These are phyloP conservation scores for Himantopus leucocephalus DNA, from an alignment of 2,113 vertebrate species.

Conservation along the genomic window DNA sequence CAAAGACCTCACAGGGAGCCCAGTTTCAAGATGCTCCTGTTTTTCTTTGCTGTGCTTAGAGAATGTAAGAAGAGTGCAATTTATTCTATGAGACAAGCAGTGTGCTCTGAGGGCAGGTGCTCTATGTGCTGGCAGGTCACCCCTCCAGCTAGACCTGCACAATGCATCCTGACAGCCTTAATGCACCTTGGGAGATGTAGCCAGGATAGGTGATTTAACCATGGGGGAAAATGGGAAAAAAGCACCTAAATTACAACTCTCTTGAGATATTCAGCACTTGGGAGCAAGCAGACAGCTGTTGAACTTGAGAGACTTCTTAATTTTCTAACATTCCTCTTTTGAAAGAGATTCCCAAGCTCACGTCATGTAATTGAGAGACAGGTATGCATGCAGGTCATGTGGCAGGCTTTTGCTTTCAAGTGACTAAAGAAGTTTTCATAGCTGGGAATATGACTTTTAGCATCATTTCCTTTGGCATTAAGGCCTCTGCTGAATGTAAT, in stretches of 20 bases:
- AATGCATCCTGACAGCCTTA: neutral
- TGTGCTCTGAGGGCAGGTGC: neutral
- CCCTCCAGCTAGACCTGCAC: neutral
- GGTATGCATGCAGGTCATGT: neutral
- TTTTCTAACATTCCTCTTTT: neutral
- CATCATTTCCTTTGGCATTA: neutral
- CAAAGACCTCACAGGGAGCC: neutral
- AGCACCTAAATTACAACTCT: neutral
- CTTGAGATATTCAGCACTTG: neutral
- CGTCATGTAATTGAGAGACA: neutral
- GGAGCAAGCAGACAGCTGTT: neutral
- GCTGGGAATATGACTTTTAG: neutral
- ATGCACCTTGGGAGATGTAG: fast-evolving
- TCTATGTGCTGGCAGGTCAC: neutral
- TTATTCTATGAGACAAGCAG: neutral
- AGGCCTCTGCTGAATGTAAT: neutral
- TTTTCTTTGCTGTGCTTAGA: neutral
- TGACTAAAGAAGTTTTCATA: neutral
- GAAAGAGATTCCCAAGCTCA: neutral
- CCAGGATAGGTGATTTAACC: neutral
- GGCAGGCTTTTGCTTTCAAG: neutral
- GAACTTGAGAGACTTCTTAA: neutral
- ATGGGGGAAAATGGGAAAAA: neutral
- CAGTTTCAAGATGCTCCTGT: neutral
- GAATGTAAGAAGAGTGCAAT: neutral